These are phyloP conservation scores for Leptodactylus fallax DNA, from an alignment of 2,797 vertebrate genomes.

Conservation along the genomic window DNA sequence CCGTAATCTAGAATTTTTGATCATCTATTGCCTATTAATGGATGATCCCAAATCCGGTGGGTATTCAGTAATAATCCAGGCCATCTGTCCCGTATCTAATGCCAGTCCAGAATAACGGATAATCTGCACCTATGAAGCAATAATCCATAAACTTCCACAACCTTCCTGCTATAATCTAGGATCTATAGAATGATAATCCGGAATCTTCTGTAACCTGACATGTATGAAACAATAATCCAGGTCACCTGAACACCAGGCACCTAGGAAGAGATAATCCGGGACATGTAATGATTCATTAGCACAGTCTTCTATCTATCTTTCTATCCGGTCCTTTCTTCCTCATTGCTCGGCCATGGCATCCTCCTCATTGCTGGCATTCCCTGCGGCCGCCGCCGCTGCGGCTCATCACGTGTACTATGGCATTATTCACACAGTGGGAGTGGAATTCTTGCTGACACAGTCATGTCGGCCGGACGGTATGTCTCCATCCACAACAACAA, in stretches of 20 bases:
- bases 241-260: background rate
- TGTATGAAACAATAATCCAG: background rate
- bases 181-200: background rate
- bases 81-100: background rate
- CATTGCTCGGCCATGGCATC: background rate
- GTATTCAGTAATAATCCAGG: too few relatives aligned
- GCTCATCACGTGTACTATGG: background rate
- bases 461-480: constrained; percentile 4
- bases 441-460: background rate
- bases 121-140: background rate
- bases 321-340: too few relatives aligned
- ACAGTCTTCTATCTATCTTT: too few relatives aligned
- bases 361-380: background rate
- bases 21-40: too few relatives aligned
- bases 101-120: background rate
- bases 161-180: too few relatives aligned
- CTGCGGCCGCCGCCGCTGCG: background rate
- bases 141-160: background rate
- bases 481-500: background rate
- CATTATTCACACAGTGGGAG: constrained; percentile 32
- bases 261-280: background rate
- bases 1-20: too few relatives aligned
- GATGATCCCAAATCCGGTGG: too few relatives aligned
- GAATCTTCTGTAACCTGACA: background rate
- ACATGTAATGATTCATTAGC: too few relatives aligned